phyloP scores from a whole-genome alignment of 2,888 invertebrate species.

The Leptura quadrifasciata region DNA sequence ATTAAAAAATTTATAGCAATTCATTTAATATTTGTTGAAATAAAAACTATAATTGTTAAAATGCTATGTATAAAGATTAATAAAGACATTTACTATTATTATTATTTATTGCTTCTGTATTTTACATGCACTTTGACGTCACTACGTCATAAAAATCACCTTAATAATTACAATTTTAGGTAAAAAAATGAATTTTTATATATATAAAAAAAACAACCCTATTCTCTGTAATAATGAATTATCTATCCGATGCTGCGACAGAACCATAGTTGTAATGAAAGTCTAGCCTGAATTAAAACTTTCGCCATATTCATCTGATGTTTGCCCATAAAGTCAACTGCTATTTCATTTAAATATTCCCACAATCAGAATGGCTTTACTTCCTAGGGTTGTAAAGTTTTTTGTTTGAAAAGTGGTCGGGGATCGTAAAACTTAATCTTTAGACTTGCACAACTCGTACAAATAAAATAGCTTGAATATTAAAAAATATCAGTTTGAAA shows the following conservation, averaged over 20 bases:
- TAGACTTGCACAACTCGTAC: conserved; percentile 15
- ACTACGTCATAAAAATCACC: no score
- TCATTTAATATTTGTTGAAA: no score
- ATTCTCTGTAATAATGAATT: no score
- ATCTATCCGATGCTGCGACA: background rate
- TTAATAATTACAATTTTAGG: no score
- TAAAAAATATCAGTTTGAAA: conserved; percentile 33
- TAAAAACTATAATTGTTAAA: no score
- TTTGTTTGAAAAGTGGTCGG: background rate
- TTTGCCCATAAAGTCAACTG: background rate
- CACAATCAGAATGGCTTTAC: background rate
- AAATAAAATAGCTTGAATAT: conserved; percentile 21
- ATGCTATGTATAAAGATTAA: no score
- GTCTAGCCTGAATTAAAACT: background rate
- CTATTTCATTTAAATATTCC: background rate
- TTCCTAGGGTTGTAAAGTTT: background rate
- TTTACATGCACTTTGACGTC: no score
- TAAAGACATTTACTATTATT: no score
- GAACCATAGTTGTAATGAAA: background rate
- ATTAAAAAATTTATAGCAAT: no score
- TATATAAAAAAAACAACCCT: no score
- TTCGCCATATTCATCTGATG: background rate
- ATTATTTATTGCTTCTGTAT: no score
- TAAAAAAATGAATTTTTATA: no score
- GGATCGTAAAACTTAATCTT: conserved; percentile 1